Base-by-base conservation (phyloP, 2,113 vertebrate species). In the Takifugu bimaculatus region DNA sequence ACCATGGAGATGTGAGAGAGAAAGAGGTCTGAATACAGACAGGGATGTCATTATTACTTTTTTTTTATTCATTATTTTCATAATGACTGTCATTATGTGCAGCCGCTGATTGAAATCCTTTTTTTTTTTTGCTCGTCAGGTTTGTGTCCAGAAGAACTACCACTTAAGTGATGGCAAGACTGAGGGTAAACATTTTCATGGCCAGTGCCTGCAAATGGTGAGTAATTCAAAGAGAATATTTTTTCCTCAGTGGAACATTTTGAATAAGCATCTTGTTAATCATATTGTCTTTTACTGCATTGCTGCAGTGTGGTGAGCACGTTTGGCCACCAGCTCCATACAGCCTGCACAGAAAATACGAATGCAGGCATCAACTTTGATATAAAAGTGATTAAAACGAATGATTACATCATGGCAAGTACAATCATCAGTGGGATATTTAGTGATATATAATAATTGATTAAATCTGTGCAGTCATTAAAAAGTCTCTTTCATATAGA, bases 71-170 rank as follows among this genome's bases (percentile, higher is more conserved):
- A 82, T 85, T 82, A 85, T 88, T 84, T 85, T 94, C 93, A 93
- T 95, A 96, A 96, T 95, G 94, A 95, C 93, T 91, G 92, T 95
- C 93, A 96, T 96, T 94, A 95, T 94, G 93, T 90, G 73, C 90
- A 86, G 90, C 88, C 92, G 93, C 93, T 96, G 95, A 96, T 89
- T 86, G 93, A 13, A 95, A 96, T 94, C 94, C 93, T 93, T 93
- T 95, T 85, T 94, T 94, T 93, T 93, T 95, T 85, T 94, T 94
- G 92, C 94, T 93, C 91, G 93, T 93, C 94, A 92, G 92, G 90
- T 95, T 94, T 94, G 93, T 93, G 93, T 92, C 91, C 90, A 93
- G 92, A 92, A 84, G 92, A 94, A 95, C 95, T 94, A 94, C 92
- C 94, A 93, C 93, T 96, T 94, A 94, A 94, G 93, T 94, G 92